Percentiles rank a stretch among this genome's conserved stretches.
These are phyloP conservation scores for Drosophila pallidifrons DNA, from an alignment of 1,140 invertebrate genomes.

Conservation along the genomic window DNA sequence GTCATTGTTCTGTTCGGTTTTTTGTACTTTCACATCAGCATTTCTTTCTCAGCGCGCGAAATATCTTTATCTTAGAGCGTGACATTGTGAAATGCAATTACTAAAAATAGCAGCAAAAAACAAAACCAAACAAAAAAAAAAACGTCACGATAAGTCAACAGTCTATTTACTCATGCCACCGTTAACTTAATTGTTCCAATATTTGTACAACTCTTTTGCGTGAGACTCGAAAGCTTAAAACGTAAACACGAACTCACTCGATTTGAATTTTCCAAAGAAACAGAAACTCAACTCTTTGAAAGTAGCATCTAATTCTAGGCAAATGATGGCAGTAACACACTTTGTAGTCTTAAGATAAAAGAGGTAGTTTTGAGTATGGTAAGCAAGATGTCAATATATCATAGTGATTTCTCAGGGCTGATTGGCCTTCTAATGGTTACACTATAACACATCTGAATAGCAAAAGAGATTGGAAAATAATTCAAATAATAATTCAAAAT, in stretches of 20 bases:
- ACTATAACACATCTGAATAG: too few relatives aligned
- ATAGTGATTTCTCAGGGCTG: too few relatives aligned
- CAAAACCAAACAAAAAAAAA: background rate
- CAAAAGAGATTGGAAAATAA: too few relatives aligned
- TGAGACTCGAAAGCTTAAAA: background rate
- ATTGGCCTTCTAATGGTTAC: too few relatives aligned
- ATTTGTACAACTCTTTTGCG: slow-evolving; percentile 10
- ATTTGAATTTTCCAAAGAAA: background rate
- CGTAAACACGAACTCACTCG: background rate
- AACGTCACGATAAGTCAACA: slow-evolving; percentile 7
- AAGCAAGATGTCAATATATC: too few relatives aligned
- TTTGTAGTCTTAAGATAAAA: too few relatives aligned
- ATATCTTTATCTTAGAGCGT: slow-evolving; percentile 15
- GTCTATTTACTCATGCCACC: background rate
- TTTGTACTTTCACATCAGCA: slow-evolving; percentile 3
- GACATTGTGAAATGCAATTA: slow-evolving; percentile 11
- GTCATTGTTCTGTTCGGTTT: background rate
- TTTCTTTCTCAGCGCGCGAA: background rate
- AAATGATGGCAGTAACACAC: too few relatives aligned
- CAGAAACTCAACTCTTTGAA: too few relatives aligned
- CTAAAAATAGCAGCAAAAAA: slow-evolving; percentile 1
- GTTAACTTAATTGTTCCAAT: slow-evolving; percentile 10
- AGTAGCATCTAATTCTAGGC: too few relatives aligned
- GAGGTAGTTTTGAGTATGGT: too few relatives aligned
- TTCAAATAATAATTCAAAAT: too few relatives aligned